Percentiles rank a stretch among this genome's conserved stretches.
These are phyloP conservation scores for Cetonia aurata DNA, from an alignment of 2,888 invertebrate genomes.

Conservation along the genomic window DNA sequence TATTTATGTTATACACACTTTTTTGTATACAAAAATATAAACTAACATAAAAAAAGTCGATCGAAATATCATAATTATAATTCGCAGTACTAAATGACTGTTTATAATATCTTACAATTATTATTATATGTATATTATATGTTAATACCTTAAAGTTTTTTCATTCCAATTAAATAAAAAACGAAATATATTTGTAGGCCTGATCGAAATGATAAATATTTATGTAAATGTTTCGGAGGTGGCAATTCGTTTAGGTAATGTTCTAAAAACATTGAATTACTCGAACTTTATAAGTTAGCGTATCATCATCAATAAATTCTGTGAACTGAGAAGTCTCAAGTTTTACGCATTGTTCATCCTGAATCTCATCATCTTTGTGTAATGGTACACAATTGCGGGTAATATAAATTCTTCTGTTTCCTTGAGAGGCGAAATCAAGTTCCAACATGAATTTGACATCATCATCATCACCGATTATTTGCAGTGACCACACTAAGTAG, in stretches of 20 bases:
- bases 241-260: background rate
- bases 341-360: background rate
- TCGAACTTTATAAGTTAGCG: slow-evolving; percentile 18
- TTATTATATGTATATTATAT: no score
- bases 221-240: background rate
- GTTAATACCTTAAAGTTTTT: no score
- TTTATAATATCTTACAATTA: no score
- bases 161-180: no score
- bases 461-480: slow-evolving; percentile 57
- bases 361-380: background rate
- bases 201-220: no score
- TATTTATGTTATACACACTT: no score
- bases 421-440: slow-evolving; percentile 52
- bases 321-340: background rate
- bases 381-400: background rate
- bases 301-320: slow-evolving; percentile 15
- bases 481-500: slow-evolving; percentile 56
- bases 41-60: no score
- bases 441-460: slow-evolving; percentile 57
- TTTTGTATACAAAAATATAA: no score
- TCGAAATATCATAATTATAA: no score
- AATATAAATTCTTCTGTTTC: slow-evolving; percentile 1
- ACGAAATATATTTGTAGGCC: no score
- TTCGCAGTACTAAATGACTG: no score
- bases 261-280: background rate